Base-by-base conservation (phyloP, 2,113 vertebrate species). In the Struthidea cinerea region DNA sequence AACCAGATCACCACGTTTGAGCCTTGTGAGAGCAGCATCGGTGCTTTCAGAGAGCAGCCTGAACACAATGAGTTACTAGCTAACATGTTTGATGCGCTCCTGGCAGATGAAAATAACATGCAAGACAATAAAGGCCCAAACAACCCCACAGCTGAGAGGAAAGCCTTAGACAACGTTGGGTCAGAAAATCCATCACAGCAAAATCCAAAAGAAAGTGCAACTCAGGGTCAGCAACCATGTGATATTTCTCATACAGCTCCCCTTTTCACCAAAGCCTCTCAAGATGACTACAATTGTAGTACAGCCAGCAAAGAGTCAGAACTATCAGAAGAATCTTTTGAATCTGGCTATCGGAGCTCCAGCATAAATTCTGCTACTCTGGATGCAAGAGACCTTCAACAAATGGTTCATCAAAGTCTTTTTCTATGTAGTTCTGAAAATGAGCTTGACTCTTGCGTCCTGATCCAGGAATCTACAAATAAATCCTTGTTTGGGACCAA, bases 21-120 rank as follows among this genome's bases (percentile, higher is more conserved):
- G 3, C 91, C 92, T 0, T 59, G 64, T 1, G 93, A 93, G 61
- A 60, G 32, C 87, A 94, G 92, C 4, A 12, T 11, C 4, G 2
- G 5, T 30, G 19, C 37, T 83, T 89, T 97, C 76, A 89, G 91
- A 89, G 46, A 77, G 88, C 78, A 84, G 7, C 1, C 56, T 33
- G 93, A 91, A 28, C 96, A 93, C 52, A 90, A 97, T 16, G 96
- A 97, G 44, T 90, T 50, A 9, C 83, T 98, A 4, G 93, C 83
- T 9, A 78, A 73, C 39, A 96, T 98, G 93, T 97, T 98, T 61
- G 82, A 97, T 26, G 91, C 96, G 32, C 73, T 98, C 24, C 75
- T 98, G 33, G 74, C 64, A 39, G 87, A 75, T 7, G 84, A 81
- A 52, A 71, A 52, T 13, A 71, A 59, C 23, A 5, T 14, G 18